Conservation (phyloP, 2,797 vertebrate genomes). For the Pygocentrus nattereri region DNA sequence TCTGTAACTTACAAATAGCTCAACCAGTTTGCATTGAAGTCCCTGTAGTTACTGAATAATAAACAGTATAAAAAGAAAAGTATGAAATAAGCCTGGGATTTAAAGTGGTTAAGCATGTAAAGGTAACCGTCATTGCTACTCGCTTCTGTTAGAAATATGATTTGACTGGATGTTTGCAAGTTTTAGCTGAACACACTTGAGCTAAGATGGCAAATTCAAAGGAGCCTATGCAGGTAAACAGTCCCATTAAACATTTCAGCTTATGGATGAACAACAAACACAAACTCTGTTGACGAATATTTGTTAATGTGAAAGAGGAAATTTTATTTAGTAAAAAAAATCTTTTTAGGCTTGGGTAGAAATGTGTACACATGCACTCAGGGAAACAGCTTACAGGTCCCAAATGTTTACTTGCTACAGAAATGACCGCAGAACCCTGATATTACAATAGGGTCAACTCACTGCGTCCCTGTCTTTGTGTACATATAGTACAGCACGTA, state of each 20-base stretch:
- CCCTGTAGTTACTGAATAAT: too few relatives aligned
- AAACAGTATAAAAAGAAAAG: too few relatives aligned
- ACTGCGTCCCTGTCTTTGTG: not conserved
- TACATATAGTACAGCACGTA: not conserved
- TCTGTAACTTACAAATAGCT: too few relatives aligned
- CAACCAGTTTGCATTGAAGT: too few relatives aligned
- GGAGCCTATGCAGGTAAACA: not conserved
- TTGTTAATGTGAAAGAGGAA: constrained; percentile 3
- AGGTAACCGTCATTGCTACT: too few relatives aligned
- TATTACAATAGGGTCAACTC: not conserved
- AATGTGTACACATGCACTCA: not conserved
- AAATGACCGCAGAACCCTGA: not conserved
- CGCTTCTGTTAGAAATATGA: too few relatives aligned
- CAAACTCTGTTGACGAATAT: not conserved
- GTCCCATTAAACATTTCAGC: not conserved
- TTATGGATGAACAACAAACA: not conserved
- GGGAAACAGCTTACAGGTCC: too few relatives aligned
- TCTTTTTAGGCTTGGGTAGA: not conserved
- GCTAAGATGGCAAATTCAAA: not conserved
- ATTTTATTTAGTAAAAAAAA: constrained; percentile 16
- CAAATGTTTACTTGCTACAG: not conserved
- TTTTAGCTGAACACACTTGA: too few relatives aligned
- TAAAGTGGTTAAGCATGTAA: too few relatives aligned
- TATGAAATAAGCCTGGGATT: too few relatives aligned
- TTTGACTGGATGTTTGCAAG: too few relatives aligned